Percentiles rank a stretch among this genome's conserved stretches.
Evolutionary conservation across 35 echinoderm and acorn worm genomes (phyloP).

Genomic region (Apostichopus californicus): DNA sequence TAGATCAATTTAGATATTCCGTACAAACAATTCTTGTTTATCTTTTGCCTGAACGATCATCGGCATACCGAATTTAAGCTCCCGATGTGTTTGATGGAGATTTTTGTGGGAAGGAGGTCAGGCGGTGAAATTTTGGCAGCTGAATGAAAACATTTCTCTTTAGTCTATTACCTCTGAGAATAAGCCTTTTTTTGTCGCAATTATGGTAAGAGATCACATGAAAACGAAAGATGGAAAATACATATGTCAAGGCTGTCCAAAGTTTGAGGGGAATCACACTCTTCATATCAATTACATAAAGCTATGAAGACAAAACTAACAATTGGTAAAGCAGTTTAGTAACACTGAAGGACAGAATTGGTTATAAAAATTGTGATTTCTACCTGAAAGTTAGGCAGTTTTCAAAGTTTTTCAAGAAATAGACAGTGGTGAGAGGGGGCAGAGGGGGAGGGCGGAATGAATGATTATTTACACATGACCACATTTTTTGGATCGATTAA

Average conservation of each 20-base stretch:
- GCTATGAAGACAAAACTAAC: not conserved
- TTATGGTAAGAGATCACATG: not conserved
- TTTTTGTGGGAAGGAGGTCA: not conserved
- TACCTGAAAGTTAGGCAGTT: too few relatives aligned
- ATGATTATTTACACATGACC: too few relatives aligned
- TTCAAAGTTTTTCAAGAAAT: too few relatives aligned
- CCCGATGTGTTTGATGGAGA: not conserved
- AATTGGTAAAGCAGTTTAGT: too few relatives aligned
- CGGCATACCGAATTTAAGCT: not conserved
- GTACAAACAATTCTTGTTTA: not conserved
- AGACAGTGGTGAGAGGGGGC: too few relatives aligned
- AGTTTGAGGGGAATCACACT: not conserved
- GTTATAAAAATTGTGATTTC: too few relatives aligned
- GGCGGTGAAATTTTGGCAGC: not conserved
- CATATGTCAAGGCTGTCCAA: not conserved
- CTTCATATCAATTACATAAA: not conserved
- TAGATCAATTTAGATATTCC: too few relatives aligned
- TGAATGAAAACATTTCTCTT: not conserved
- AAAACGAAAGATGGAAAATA: not conserved
- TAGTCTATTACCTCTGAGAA: not conserved
- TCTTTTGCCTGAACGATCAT: not conserved
- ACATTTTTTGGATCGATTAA: too few relatives aligned
- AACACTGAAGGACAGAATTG: too few relatives aligned
- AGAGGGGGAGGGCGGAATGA: too few relatives aligned
- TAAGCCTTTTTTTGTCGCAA: not conserved